phyloP scores from a whole-genome alignment of 2,113 vertebrate species.

The Poeciliopsis turrubarensis region DNA sequence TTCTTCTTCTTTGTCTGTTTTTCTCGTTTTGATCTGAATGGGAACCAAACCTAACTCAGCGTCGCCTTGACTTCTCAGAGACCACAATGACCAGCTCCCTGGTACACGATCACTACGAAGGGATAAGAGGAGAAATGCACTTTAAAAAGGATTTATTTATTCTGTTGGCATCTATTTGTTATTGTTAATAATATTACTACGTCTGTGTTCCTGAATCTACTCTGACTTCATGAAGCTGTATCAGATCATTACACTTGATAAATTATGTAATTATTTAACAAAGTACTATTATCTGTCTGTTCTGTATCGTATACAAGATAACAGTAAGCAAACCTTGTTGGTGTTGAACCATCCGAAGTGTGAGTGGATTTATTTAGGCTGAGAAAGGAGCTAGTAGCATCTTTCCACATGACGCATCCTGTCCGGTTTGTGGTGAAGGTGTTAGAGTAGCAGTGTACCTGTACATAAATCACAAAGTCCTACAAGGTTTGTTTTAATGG shows the following conservation, averaged over 20 bases:
- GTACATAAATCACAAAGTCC: conserved; percentile 63
- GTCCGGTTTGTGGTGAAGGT: conserved; percentile 73
- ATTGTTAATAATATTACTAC: conserved; percentile 22
- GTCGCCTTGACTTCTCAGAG: conserved; percentile 32
- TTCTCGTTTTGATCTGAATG: conserved; percentile 38
- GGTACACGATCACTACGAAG: conserved; percentile 49
- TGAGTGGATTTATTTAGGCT: conserved; percentile 39
- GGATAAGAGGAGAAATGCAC: conserved; percentile 70
- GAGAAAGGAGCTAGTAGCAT: conserved; percentile 53
- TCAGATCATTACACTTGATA: conserved; percentile 45
- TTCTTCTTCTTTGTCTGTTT: conserved; percentile 9
- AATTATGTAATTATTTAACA: conserved; percentile 72
- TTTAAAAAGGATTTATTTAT: conserved; percentile 63
- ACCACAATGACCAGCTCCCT: conserved; percentile 59
- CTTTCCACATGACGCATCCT: conserved; percentile 63
- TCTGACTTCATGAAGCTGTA: conserved; percentile 38
- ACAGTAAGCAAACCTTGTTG: conserved; percentile 41
- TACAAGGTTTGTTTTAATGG: conserved; percentile 64
- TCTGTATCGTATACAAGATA: conserved; percentile 74
- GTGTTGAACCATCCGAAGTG: conserved; percentile 33
- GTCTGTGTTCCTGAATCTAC: conserved; percentile 31
- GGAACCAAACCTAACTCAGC: conserved; percentile 46
- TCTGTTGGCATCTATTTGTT: conserved; percentile 38
- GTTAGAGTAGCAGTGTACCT: conserved; percentile 73
- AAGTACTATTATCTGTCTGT: conserved; percentile 64